Conservation (phyloP, 1,140 invertebrate genomes). For the Rhizoglyphus robini region DNA sequence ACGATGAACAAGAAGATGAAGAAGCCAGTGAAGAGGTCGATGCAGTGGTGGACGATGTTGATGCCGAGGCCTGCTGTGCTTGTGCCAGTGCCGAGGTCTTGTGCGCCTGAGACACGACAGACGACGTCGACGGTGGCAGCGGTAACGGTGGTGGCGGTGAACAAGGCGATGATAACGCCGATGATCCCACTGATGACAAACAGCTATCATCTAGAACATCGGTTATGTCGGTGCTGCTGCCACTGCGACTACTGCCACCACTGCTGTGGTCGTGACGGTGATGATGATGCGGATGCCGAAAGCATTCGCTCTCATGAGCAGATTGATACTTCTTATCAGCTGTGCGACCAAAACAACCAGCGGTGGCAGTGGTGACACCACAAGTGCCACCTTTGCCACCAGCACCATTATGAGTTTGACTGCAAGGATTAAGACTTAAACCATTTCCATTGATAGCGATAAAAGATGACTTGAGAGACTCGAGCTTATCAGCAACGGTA, state of each 20-base stretch:
- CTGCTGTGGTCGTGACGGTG: neutral
- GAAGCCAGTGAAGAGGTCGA: too few species aligned
- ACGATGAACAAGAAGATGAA: neutral
- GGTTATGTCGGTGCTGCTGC: neutral
- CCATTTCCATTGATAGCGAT: neutral
- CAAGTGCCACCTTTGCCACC: neutral
- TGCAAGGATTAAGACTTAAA: too few species aligned
- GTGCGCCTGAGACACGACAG: neutral
- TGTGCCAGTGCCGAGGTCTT: neutral
- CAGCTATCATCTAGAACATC: neutral
- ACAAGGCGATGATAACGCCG: neutral
- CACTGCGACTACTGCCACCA: neutral
- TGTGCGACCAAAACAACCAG: too few species aligned
- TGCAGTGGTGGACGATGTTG: neutral
- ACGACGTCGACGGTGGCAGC: neutral
- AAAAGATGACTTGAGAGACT: neutral
- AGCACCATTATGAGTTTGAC: neutral
- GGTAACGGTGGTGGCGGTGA: neutral
- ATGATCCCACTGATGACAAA: neutral
- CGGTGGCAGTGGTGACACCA: too few species aligned
- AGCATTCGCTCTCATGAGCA: neutral
- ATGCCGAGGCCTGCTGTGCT: neutral
- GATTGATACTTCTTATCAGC: too few species aligned
- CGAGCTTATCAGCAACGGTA: neutral
- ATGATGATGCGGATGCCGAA: neutral